Percentiles rank a stretch among this genome's conserved stretches.
Evolutionary conservation across 2,888 invertebrate genomes (phyloP).

Genomic region (Falcaria lacertinaria): DNA sequence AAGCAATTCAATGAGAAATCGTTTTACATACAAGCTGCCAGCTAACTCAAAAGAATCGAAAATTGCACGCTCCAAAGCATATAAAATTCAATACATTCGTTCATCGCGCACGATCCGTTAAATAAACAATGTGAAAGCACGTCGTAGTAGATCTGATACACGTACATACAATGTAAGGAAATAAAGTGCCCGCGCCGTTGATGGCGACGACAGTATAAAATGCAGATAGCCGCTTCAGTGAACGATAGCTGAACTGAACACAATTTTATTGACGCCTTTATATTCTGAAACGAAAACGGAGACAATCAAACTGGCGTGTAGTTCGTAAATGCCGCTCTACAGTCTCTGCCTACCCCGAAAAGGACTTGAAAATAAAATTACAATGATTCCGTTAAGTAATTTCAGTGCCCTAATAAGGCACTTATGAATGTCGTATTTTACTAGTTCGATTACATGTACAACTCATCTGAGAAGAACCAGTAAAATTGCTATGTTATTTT

Average conservation of each 20-base stretch:
- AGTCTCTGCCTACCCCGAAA: no score
- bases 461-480: no score
- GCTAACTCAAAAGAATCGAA: slow-evolving; percentile 4
- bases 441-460: no score
- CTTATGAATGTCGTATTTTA: no score
- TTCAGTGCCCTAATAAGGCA: no score
- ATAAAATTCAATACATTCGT: slow-evolving; percentile 42
- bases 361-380: no score
- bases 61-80: slow-evolving; percentile 27
- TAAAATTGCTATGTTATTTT: no score
- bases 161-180: slow-evolving; percentile 53
- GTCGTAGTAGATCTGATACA: slow-evolving; percentile 16
- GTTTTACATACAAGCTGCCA: slow-evolving; percentile 11
- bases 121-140: slow-evolving; percentile 52
- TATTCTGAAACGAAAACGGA: slow-evolving; percentile 36
- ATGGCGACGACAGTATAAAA: slow-evolving; percentile 61
- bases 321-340: slow-evolving; percentile 26
- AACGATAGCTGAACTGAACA: slow-evolving; percentile 54
- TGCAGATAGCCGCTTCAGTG: slow-evolving; percentile 62
- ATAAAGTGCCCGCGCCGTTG: slow-evolving; percentile 44
- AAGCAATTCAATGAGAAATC: slow-evolving; percentile 1
- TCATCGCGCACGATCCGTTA: slow-evolving; percentile 39
- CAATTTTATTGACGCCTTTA: slow-evolving; percentile 58
- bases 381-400: no score
- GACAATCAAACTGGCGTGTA: slow-evolving; percentile 16